Percentiles rank a stretch among this genome's conserved stretches.
Evolutionary conservation across 2,113 vertebrate species (phyloP).

Genomic region (Sitta europaea): DNA sequence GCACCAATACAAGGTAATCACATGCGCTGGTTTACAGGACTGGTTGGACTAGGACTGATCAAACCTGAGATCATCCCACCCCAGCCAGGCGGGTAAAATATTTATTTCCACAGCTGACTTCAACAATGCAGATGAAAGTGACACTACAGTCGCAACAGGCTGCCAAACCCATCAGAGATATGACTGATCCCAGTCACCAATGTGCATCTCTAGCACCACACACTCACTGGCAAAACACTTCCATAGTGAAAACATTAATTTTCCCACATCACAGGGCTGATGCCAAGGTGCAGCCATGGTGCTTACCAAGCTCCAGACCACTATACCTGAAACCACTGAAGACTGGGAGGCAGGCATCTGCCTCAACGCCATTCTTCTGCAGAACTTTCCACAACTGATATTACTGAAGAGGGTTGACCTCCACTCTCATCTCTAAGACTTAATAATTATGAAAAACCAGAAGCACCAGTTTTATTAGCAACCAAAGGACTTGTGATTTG

Average conservation of each 20-base stretch:
- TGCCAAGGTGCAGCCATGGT: neutral
- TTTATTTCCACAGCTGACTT: neutral
- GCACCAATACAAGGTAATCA: neutral
- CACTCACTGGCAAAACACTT: neutral
- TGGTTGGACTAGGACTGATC: neutral
- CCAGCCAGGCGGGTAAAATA: neutral
- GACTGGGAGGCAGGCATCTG: rapidly evolving
- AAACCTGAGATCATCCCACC: neutral
- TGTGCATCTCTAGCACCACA: neutral
- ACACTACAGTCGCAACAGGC: neutral
- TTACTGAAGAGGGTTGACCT: neutral
- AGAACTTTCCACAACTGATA: neutral
- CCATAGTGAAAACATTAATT: neutral
- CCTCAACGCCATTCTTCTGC: rapidly evolving
- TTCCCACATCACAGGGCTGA: neutral
- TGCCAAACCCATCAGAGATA: neutral
- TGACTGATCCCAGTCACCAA: rapidly evolving
- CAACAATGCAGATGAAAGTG: neutral
- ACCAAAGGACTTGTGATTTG: neutral
- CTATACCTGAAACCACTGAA: neutral
- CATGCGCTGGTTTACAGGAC: neutral
- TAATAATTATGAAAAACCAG: neutral
- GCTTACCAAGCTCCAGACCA: neutral
- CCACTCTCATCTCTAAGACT: neutral
- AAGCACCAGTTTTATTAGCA: neutral